Base-by-base conservation (phyloP, 92 coral and sea anemone species). In the Bergia puertoricense region DNA sequence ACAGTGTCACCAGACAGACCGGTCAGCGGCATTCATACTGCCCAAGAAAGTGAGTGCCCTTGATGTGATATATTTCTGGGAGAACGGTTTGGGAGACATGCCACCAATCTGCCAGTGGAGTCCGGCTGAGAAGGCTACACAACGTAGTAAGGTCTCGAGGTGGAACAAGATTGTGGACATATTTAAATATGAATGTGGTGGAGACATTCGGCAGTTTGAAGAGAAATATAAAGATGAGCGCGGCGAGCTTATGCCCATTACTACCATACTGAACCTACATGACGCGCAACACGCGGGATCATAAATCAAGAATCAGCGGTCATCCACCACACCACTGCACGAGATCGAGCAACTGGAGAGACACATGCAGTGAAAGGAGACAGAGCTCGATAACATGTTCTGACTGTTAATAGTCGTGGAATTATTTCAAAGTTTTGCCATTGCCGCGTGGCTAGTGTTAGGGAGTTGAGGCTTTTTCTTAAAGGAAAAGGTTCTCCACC, bases 71-170 rank as follows among this genome's bases (percentile, higher is more conserved):
- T 97, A 96, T 82, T 86, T 97, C 86, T 97, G 99, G 99, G 99
- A 97, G 86, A 92, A 95, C 83, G 99, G 99, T 42, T 89, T 96
- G 42, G 96, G 95, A 11, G 98, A 97, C 62, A 95, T 97, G 95
- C 99, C 99, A 0, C 99, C 99, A 36, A 95, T 97, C 37, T 95
- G 96, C 40, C 96, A 94, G 73, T 97, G 99, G 99, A 90, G 98
- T 8, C 90, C 99, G 13, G 87, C 96, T 18, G 98, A 97, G 90
- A 95, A 94, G 74, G 93, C 96, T 6, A 91, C 98, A 16, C 98
- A 97, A 80, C 90, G 97, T 11, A 97, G 98, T 80, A 97, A 97
- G 89, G 92, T 97, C n/a, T 97, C 98, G 56, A 95, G 99, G 46
- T 97, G 99, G 99, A 93, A 95, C 85, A 97, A 97, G 82, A 93